Evolutionary conservation across 2,888 invertebrate genomes (phyloP), one percentile per base, ranked within the genome.

Genomic region (Pollenia labialis): DNA sequence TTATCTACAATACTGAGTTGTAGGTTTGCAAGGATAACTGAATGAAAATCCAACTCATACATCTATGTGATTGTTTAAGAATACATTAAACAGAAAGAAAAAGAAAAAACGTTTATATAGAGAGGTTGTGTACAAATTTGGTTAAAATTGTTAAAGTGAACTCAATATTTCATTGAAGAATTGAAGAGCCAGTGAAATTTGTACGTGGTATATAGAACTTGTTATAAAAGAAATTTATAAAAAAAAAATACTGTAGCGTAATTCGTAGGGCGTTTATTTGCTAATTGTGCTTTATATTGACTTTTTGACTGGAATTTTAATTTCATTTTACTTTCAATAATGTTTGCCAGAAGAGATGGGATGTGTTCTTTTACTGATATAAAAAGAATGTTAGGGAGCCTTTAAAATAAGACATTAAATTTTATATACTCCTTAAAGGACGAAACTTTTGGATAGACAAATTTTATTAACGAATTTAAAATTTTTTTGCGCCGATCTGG

Each of bases 201-300:
- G n/a, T 32, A 23, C 23, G n/a, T 66, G n/a, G 10, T 50, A 18
- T 32, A 18, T 18, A 42, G 7, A 40, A n/a, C 32, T n/a, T 9
- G 40, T 44, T 69, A 23, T 48, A 60, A 48, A 60, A 11, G 11
- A 58, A 40, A 16, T n/a, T n/a, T n/a, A n/a, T n/a, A 0, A 32
- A 0, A 32, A 32, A 32, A 12, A 16, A 64, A 64, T 12, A 62
- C 48, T 23, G 14, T n/a, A 77, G 12, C 6, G 23, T 58, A 79
- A 79, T 32, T 68, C 16, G 42, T 32, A 9, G 69, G 68, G 69
- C 66, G 60, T 82, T 69, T 62, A 48, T 62, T 62, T 50, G 44
- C 52, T 68, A 75, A 82, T 74, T 81, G 81, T 50, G 9, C n/a
- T 58, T 8, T 42, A 14, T 12, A 42, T 68, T 58, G 58, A 79